These are phyloP conservation scores for Drosophila meridionalis DNA, from an alignment of 2,888 invertebrate species.

Conservation along the genomic window DNA sequence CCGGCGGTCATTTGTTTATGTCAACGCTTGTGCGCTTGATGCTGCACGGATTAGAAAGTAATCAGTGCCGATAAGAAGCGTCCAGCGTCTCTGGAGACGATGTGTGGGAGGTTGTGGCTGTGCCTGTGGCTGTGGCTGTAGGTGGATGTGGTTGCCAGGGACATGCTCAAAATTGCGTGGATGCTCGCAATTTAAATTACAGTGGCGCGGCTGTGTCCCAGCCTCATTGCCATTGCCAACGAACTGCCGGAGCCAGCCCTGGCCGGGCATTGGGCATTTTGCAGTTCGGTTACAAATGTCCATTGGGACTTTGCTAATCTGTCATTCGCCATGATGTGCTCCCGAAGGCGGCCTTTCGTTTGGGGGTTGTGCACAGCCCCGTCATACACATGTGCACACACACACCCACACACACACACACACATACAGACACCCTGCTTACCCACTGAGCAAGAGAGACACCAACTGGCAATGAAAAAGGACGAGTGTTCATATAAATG, in stretches of 20 bases:
- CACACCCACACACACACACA: constrained; percentile 25
- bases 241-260: constrained; percentile 10
- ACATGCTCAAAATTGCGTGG: constrained; percentile 61
- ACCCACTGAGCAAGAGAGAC: constrained; percentile 35
- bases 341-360: constrained; percentile 76
- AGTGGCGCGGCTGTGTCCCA: constrained; percentile 43
- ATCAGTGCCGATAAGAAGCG: constrained; percentile 79
- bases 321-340: constrained; percentile 81
- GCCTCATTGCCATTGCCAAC: constrained; percentile 13
- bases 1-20: constrained; percentile 76
- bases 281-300: constrained; percentile 81
- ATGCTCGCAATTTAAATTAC: constrained; percentile 71
- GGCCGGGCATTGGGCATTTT: constrained; percentile 59
- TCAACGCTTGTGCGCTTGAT: constrained; percentile 74
- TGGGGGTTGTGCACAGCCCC: constrained; percentile 44
- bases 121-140: neutral
- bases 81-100: constrained; percentile 60
- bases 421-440: constrained; percentile 23
- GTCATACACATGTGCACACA: constrained; percentile 56
- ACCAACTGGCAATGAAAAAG: constrained; percentile 76
- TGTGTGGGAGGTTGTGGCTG: constrained; percentile 6
- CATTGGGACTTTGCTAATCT: constrained; percentile 82
- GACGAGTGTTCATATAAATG: constrained; percentile 83
- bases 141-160: constrained; percentile 25
- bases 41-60: constrained; percentile 80